Conservation (phyloP, 2,888 invertebrate species). For the Drosophila aldrichi region DNA sequence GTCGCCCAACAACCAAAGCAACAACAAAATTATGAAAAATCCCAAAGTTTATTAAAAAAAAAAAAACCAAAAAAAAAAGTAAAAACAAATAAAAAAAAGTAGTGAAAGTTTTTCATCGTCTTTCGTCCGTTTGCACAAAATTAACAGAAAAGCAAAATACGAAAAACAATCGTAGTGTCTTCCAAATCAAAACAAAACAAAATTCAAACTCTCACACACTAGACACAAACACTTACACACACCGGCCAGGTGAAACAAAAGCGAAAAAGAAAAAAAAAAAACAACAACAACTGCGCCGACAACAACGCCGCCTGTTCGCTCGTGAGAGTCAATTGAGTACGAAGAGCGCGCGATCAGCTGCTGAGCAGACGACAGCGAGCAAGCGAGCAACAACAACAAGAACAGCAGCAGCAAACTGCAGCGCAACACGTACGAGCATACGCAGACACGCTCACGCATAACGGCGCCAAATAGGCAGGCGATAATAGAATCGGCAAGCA, state of each 20-base stretch:
- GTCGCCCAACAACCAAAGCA: constrained; percentile 39
- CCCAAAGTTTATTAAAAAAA: constrained; percentile 78
- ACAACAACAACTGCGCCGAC: constrained; percentile 17
- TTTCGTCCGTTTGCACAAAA: constrained; percentile 71
- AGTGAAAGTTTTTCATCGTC: constrained; percentile 80
- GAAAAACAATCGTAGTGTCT: constrained; percentile 56
- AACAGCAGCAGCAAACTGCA: constrained; percentile 4
- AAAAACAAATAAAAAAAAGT: constrained; percentile 60
- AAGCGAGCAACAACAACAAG: constrained; percentile 3
- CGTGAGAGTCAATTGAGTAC: constrained; percentile 28
- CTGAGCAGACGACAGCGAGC: constrained; percentile 3
- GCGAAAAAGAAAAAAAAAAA: constrained; percentile 25
- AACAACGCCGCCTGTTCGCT: constrained; percentile 1
- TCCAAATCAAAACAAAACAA: constrained; percentile 32
- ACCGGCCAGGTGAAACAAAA: constrained; percentile 31
- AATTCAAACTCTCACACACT: constrained; percentile 13
- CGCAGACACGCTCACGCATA: constrained; percentile 10
- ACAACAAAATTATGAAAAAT: constrained; percentile 76
- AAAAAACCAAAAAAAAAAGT: constrained; percentile 47
- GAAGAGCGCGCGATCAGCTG: constrained; percentile 28
- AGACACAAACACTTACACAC: constrained; percentile 4
- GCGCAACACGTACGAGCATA: neutral
- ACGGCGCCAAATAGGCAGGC: constrained; percentile 10
- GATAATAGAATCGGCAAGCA: constrained; percentile 34
- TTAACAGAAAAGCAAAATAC: constrained; percentile 74